Evolutionary conservation across 2,113 vertebrate species (phyloP), one percentile per base, ranked within the genome.

Genomic region (Agelaius tricolor): DNA sequence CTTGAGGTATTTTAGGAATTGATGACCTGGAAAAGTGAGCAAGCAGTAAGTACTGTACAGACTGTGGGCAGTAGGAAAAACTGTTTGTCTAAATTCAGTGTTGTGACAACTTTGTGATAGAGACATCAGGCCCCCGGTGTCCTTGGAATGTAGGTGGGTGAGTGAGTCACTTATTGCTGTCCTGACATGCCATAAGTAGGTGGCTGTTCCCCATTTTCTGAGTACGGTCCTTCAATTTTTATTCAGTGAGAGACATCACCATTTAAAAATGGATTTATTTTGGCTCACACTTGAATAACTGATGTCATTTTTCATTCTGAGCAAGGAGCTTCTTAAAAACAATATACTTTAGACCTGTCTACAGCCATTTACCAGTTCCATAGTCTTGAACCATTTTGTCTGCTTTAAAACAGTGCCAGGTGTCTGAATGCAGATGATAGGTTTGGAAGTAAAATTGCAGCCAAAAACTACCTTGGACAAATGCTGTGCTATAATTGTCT

Each of bases 1-100:
- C 83, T 94, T 94, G 90, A 86, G 66, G 41, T 94, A 83, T 82
- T 94, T 95, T 87, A 89, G 41, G 69, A 43, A 69, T 76, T 96
- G 86, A 78, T 90, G 94, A 94, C 88, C 88, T 88, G 96, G 76
- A 96, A 97, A 93, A 96, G 52, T 78, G 93, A 94, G 75, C 88
- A 89, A 90, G 54, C 1, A 0, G 62, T 86, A 41, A 90, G 49
- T 58, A 71, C 57, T 41, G 31, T 85, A 46, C 72, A 81, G 90
- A 84, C 76, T 89, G 94, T 94, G 88, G 95, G 91, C 88, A 90
- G 86, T 27, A 92, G 76, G 61, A 96, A 95, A 94, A 93, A 82
- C 41, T 93, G 72, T 92, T 94, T 93, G 84, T 93, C 89, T 96
- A 68, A 94, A 92, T 93, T 87, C 86, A 61, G 73, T 90, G 71